A percentile compares a stretch with the other conserved stretches of the same genome.
These are phyloP conservation scores for Cossypha polioptera DNA, from an alignment of 2,797 vertebrate genomes.

Conservation along the genomic window DNA sequence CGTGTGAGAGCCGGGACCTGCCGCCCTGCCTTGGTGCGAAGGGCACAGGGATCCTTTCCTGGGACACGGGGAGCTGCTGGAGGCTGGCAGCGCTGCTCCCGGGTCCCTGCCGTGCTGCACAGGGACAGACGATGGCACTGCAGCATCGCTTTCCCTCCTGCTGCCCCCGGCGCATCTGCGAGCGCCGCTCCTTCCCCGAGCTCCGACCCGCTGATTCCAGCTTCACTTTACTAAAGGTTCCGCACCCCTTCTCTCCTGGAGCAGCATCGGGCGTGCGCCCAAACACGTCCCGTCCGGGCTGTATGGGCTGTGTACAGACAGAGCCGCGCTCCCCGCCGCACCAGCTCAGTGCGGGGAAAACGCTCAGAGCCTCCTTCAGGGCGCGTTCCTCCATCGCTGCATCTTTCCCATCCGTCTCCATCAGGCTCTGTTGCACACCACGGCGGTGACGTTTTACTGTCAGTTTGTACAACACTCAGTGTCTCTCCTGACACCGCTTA, in stretches of 20 bases:
- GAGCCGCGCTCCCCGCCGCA: neutral
- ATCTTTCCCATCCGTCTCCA: neutral
- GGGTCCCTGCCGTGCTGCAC: neutral
- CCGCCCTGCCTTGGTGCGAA: neutral
- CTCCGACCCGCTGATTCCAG: neutral
- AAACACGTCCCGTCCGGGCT: neutral
- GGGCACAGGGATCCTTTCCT: fast-evolving
- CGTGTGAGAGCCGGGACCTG: neutral
- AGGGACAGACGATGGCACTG: conserved; percentile 33
- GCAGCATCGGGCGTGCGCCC: fast-evolving
- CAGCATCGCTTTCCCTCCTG: neutral
- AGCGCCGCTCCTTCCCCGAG: neutral
- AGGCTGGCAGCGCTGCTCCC: fast-evolving
- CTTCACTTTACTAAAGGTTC: neutral
- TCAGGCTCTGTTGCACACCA: neutral
- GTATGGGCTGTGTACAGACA: fast-evolving
- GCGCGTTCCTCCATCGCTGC: neutral
- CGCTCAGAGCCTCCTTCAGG: neutral
- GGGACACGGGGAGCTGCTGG: fast-evolving
- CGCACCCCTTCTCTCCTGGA: neutral
- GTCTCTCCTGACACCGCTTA: neutral
- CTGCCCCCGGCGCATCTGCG: fast-evolving
- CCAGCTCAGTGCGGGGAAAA: neutral
- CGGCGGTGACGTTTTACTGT: neutral
- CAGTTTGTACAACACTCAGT: neutral